Evolutionary conservation across 2,888 invertebrate genomes (phyloP).

Genomic region (Trichacis sp.): DNA sequence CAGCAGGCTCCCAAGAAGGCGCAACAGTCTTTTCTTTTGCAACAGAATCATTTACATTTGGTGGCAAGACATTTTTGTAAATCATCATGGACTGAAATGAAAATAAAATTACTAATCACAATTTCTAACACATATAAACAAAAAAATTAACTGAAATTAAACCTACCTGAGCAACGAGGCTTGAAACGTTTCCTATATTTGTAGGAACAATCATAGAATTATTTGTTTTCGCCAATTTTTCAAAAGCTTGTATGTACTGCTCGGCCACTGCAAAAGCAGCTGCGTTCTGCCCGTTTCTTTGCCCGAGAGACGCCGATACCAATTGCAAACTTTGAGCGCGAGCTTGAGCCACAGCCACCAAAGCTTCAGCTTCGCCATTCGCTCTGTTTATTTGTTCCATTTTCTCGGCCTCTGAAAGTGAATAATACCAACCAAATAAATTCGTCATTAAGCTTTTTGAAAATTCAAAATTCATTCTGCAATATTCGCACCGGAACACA

Average conservation of each 20-base stretch:
- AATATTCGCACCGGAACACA: conserved; percentile 92
- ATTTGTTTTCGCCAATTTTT: conserved; percentile 90
- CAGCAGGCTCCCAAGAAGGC: conserved; percentile 48
- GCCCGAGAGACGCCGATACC: conserved; percentile 77
- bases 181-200: conserved; percentile 86
- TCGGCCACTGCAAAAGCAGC: conserved; percentile 94
- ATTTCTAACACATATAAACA: background rate
- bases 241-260: conserved; percentile 94
- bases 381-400: conserved; percentile 96
- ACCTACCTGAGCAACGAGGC: conserved; percentile 83
- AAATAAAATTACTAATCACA: conserved; percentile 1
- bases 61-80: conserved; percentile 61
- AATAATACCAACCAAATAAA: background rate
- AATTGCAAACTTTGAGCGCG: conserved; percentile 85
- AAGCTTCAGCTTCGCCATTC: conserved; percentile 90
- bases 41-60: conserved; percentile 9
- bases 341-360: conserved; percentile 92
- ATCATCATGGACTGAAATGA: conserved; percentile 66
- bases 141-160: background rate
- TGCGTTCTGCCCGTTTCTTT: conserved; percentile 85
- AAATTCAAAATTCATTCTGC: no score
- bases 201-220: conserved; percentile 96
- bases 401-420: conserved; percentile 85
- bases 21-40: conserved; percentile 36
- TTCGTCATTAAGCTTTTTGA: background rate